These are phyloP conservation scores for Trissoscelio sp. DNA, from an alignment of 2,888 invertebrate species.

Conservation along the genomic window DNA sequence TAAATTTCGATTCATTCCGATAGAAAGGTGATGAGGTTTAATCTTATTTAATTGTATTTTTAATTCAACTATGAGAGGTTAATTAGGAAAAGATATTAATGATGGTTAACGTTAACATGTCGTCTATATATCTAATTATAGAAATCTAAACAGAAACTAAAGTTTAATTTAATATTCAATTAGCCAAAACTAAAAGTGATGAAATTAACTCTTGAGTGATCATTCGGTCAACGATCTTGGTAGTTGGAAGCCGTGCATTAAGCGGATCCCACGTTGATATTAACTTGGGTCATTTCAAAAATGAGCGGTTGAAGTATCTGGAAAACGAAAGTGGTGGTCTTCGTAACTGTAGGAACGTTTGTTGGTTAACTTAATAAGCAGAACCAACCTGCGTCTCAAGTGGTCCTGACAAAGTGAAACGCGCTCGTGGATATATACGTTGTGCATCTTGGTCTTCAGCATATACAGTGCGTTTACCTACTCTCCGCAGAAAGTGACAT, in stretches of 20 bases:
- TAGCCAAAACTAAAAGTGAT: no score
- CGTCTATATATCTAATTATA: no score
- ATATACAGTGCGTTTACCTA: conserved; percentile 16
- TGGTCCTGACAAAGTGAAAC: conserved; percentile 48
- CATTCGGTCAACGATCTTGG: no score
- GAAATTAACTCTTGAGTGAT: no score
- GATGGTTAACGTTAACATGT: no score
- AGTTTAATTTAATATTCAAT: no score
- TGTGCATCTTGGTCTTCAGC: conserved; percentile 5
- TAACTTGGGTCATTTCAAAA: conserved; percentile 9
- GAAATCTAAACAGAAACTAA: no score
- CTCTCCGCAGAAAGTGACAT: conserved; percentile 44
- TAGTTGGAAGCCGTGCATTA: not conserved
- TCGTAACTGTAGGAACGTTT: conserved; percentile 9
- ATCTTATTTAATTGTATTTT: no score
- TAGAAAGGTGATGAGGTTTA: no score
- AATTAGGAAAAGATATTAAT: no score
- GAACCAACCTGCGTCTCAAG: conserved; percentile 14
- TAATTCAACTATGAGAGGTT: no score
- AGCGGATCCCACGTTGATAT: not conserved
- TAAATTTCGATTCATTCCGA: no score
- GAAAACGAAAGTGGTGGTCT: conserved; percentile 43
- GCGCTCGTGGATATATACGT: conserved; percentile 11
- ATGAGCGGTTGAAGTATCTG: conserved; percentile 1
- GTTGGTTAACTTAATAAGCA: conserved; percentile 35